Conservation (phyloP, 2,797 vertebrate genomes). For the Artibeus lituratus region DNA sequence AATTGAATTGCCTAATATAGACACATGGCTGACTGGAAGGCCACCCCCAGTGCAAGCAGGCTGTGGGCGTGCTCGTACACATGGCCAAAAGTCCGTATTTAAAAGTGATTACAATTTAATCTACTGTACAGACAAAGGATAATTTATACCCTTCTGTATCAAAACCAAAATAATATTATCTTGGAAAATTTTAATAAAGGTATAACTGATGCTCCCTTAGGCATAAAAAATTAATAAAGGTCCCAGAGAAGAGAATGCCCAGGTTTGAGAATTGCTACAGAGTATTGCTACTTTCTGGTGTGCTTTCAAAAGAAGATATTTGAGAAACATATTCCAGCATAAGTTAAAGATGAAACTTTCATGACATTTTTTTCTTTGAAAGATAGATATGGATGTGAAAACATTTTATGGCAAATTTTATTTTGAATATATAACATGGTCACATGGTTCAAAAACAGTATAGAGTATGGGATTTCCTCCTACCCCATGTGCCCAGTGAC, state of each 20-base stretch:
- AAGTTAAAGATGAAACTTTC: conserved; percentile 23
- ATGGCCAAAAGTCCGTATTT: conserved; percentile 53
- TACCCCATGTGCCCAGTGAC: not conserved
- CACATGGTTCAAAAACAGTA: conserved; percentile 3
- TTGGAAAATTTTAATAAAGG: not conserved
- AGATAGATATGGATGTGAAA: not conserved
- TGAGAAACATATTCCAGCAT: conserved; percentile 22
- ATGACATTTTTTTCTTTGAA: conserved; percentile 11
- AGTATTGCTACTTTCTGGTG: not conserved
- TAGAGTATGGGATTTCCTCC: not conserved
- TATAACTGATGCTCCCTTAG: not conserved
- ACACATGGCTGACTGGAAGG: conserved; percentile 56
- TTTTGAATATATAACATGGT: conserved; percentile 27
- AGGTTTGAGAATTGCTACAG: conserved; percentile 25
- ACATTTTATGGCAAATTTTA: conserved; percentile 16
- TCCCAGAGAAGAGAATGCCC: not conserved
- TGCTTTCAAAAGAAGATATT: not conserved
- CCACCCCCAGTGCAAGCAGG: conserved; percentile 56
- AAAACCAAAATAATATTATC: conserved; percentile 18
- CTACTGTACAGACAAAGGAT: conserved; percentile 10
- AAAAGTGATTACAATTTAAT: conserved; percentile 45
- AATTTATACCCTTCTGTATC: not conserved
- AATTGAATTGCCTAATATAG: conserved; percentile 70
- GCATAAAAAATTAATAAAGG: not conserved
- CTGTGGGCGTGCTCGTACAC: conserved; percentile 40